Percentiles rank a stretch among this genome's conserved stretches.
Conservation (phyloP, 2,888 invertebrate species). For the Caenorhabditis virilis region DNA sequence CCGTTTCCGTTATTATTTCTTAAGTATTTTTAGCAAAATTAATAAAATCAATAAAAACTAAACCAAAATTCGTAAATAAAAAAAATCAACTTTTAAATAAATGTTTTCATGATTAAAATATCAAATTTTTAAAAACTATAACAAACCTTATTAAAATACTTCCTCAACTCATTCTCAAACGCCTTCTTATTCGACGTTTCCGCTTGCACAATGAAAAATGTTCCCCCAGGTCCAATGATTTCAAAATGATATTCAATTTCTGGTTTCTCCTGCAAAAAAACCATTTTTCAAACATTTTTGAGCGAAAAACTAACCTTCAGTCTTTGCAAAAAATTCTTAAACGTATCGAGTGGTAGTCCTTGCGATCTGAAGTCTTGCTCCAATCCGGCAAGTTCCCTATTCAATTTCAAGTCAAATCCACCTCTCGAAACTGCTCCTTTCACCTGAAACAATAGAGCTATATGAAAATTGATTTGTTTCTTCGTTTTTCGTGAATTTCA, state of each 20-base stretch:
- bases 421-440: conserved; percentile 47
- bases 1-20: too few species aligned
- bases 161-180: conserved; percentile 46
- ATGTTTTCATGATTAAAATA: too few species aligned
- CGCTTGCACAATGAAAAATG: conserved; percentile 57
- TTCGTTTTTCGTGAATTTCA: neutral
- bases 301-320: conserved; percentile 37
- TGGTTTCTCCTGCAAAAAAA: conserved; percentile 60
- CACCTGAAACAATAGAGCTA: too few species aligned
- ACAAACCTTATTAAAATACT: conserved; percentile 63
- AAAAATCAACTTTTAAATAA: too few species aligned
- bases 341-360: conserved; percentile 60
- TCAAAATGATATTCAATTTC: conserved; percentile 57
- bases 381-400: conserved; percentile 55
- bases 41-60: too few species aligned
- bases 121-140: too few species aligned
- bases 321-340: conserved; percentile 54
- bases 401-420: conserved; percentile 62
- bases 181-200: conserved; percentile 56
- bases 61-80: too few species aligned
- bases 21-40: too few species aligned
- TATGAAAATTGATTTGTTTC: neutral
- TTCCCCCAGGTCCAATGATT: conserved; percentile 60
- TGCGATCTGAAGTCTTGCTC: conserved; percentile 57
- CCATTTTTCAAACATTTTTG: conserved; percentile 1